Evolutionary conservation across 64 coral and sea anemone species (phyloP).

Genomic region (Anthopleura sola): DNA sequence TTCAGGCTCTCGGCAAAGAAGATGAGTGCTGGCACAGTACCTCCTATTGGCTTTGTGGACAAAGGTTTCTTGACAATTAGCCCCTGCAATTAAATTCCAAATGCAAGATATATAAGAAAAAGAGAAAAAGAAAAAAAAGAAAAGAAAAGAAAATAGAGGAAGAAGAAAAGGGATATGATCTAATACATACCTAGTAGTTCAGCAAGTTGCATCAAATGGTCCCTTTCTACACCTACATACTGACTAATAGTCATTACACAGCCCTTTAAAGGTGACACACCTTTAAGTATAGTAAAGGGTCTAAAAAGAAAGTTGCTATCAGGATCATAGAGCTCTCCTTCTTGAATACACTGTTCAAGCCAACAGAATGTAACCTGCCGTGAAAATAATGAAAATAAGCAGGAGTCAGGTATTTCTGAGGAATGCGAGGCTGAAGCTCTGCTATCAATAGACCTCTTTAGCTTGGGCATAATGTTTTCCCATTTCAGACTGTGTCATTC

Average conservation of each 20-base stretch:
- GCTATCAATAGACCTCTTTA: too few species aligned
- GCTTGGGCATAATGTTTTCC: too few species aligned
- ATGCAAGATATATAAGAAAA: not conserved
- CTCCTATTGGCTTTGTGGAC: slow-evolving; percentile 61
- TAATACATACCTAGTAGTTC: slow-evolving; percentile 72
- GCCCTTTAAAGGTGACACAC: slow-evolving; percentile 42
- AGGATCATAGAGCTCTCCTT: slow-evolving; percentile 43
- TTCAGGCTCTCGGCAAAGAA: slow-evolving; percentile 63
- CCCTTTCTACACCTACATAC: slow-evolving; percentile 77
- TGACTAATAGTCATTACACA: slow-evolving; percentile 91
- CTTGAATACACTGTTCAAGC: slow-evolving; percentile 82
- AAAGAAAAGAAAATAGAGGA: too few species aligned
- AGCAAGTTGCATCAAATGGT: slow-evolving; percentile 88
- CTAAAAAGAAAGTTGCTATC: slow-evolving; percentile 72
- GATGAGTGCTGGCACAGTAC: slow-evolving; percentile 75
- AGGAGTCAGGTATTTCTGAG: too few species aligned
- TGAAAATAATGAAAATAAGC: not conserved
- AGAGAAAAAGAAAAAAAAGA: not conserved
- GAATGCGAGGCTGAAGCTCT: too few species aligned
- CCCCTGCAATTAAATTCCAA: slow-evolving; percentile 37
- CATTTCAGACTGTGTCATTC: too few species aligned
- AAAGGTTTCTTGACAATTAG: slow-evolving; percentile 86
- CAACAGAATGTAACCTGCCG: slow-evolving; percentile 91
- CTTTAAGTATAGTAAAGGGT: slow-evolving; percentile 56
- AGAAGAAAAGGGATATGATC: not conserved